phyloP scores from a whole-genome alignment of 1,140 invertebrate species.

The Achroia grisella region DNA sequence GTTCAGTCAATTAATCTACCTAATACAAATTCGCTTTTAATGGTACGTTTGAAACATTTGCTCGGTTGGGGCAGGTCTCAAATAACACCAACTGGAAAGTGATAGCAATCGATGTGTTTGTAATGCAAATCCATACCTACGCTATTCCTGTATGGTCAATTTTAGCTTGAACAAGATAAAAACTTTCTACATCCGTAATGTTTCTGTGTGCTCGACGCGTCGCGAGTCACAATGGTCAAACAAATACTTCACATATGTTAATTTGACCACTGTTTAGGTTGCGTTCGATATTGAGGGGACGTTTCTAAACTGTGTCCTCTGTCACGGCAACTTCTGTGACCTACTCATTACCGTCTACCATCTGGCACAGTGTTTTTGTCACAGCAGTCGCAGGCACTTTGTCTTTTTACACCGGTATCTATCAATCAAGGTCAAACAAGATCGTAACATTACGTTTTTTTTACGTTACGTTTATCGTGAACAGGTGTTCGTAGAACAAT shows the following conservation, averaged over 20 bases:
- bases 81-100: slow-evolving; percentile 32
- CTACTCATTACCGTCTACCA: slow-evolving; percentile 5
- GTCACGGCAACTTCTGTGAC: slow-evolving; percentile 4
- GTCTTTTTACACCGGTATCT: slow-evolving; percentile 1
- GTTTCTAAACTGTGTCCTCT: slow-evolving; percentile 20
- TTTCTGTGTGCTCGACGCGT: slow-evolving; percentile 13
- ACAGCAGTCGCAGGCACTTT: background rate
- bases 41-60: slow-evolving; percentile 9
- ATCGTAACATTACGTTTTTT: slow-evolving; percentile 1
- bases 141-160: slow-evolving; percentile 38
- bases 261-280: slow-evolving; percentile 22
- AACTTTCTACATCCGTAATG: slow-evolving; percentile 55
- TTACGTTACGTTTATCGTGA: slow-evolving; percentile 12
- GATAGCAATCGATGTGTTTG: slow-evolving; percentile 23
- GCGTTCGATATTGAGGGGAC: slow-evolving; percentile 10
- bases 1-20: no score
- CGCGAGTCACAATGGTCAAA: slow-evolving; percentile 36
- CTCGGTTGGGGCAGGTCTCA: slow-evolving; percentile 16
- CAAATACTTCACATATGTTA: slow-evolving; percentile 38
- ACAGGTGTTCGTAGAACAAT: slow-evolving; percentile 22
- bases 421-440: slow-evolving; percentile 11
- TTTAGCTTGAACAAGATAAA: slow-evolving; percentile 47
- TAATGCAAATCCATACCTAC: slow-evolving; percentile 48
- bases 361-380: slow-evolving; percentile 1
- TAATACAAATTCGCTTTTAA: slow-evolving; percentile 1